phyloP scores from a whole-genome alignment of 2,888 invertebrate genomes.

The Drosophila mulleri region DNA sequence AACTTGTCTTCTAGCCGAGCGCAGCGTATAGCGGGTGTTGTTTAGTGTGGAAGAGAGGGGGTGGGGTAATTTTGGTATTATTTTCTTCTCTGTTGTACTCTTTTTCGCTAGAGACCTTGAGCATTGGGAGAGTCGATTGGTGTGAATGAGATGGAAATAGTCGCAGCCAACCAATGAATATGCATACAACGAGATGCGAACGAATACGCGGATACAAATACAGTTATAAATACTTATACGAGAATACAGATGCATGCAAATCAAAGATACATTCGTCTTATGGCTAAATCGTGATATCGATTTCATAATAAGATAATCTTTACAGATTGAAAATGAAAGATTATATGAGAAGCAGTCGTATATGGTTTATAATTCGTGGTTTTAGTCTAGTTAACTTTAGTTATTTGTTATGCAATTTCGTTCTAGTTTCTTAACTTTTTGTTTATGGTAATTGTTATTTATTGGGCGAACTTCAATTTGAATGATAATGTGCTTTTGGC shows the following conservation, averaged over 20 bases:
- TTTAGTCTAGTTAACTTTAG: neutral
- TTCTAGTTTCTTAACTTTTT: neutral
- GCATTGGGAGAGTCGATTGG: slow-evolving; percentile 20
- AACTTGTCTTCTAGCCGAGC: slow-evolving; percentile 39
- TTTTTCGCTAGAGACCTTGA: slow-evolving; percentile 39
- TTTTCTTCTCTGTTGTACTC: slow-evolving; percentile 8
- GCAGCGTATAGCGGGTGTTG: slow-evolving; percentile 1
- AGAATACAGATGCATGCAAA: slow-evolving; percentile 3
- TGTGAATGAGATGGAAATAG: slow-evolving; percentile 44
- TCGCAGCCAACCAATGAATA: slow-evolving; percentile 25
- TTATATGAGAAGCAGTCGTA: neutral
- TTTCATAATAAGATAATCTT: slow-evolving; percentile 30
- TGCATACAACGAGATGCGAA: slow-evolving; percentile 33
- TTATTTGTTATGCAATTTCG: neutral
- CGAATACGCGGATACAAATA: slow-evolving; percentile 15
- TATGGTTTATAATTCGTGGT: neutral
- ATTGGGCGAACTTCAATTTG: neutral
- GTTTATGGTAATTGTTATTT: slow-evolving; percentile 1
- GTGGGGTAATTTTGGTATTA: slow-evolving; percentile 17
- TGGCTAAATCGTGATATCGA: slow-evolving; percentile 25
- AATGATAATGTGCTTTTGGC: slow-evolving; percentile 1
- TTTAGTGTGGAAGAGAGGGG: neutral
- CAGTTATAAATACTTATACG: neutral
- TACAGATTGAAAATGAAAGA: neutral
- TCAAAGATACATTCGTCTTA: slow-evolving; percentile 8